Evolutionary conservation across 2,797 vertebrate genomes (phyloP), one percentile per base, ranked within the genome.

Genomic region (Stomatorhinus walkeri): DNA sequence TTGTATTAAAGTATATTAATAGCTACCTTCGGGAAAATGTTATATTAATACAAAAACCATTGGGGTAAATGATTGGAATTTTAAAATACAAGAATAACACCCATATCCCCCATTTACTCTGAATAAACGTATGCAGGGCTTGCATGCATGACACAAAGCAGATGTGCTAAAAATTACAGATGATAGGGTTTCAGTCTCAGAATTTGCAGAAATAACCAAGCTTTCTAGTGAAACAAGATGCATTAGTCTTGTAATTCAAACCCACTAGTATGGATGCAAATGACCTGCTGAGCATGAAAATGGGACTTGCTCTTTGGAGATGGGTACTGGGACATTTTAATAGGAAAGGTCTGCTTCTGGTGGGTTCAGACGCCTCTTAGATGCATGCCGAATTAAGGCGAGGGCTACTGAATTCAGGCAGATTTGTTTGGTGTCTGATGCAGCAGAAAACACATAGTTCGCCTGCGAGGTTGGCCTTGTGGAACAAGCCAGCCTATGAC

Each of bases 401-500:
- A 90, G 90, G 90, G 92, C 92, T 52, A 36, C 51, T 87, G 72
- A 89, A 36, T 56, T 88, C 54, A 48, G 87, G 52, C 76, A 28
- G 6, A 22, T 59, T 87, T 56, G 86, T 88, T 88, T 79, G 22
- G 88, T 90, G 68, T 48, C 46, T 87, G 59, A 68, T 40, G 52
- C 68, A 56, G 64, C 56, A 79, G 88, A 89, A 88, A 85, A 87
- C 72, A 59, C 32, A 16, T 52, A 56, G 48, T 52, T 56, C 49
- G 85, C 91, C 94, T 95, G 93, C 94, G 92, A 94, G 93, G 93
- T 95, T 96, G 96, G 97, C 96, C 97, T 97, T 93, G 93, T 92
- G 92, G 91, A 94, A 93, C 91, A 88, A 93, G 88, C 91, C 90
- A 87, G 89, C 92, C 83, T 87, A 90, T 92, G 90, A 92, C 92